Evolutionary conservation across 1,140 invertebrate genomes (phyloP).

Genomic region (Psix sp.): DNA sequence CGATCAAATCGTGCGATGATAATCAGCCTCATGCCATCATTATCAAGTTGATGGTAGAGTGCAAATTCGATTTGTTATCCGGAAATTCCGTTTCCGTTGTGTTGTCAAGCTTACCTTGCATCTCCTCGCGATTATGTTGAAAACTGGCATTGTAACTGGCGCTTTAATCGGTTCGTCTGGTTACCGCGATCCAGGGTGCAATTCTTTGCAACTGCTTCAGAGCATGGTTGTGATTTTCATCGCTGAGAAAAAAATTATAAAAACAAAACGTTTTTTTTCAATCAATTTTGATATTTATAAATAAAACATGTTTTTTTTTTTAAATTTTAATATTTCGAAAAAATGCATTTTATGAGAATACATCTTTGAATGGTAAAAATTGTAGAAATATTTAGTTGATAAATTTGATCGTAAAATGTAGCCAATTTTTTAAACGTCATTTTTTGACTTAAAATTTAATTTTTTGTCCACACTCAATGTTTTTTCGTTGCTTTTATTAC

Average conservation of each 20-base stretch:
- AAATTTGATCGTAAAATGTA: too few relatives aligned
- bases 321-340: too few relatives aligned
- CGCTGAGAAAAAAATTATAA: constrained; percentile 24
- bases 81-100: constrained; percentile 56
- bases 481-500: too few relatives aligned
- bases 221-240: constrained; percentile 37
- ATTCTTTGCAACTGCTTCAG: constrained; percentile 25
- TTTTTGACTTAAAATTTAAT: too few relatives aligned
- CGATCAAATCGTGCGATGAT: constrained; percentile 51
- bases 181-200: constrained; percentile 36
- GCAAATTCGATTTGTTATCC: constrained; percentile 59
- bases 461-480: too few relatives aligned
- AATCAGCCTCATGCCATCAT: constrained; percentile 48
- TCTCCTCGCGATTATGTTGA: constrained; percentile 78
- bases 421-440: too few relatives aligned
- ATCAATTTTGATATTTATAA: background rate
- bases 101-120: constrained; percentile 75
- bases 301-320: background rate
- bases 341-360: too few relatives aligned
- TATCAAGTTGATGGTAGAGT: constrained; percentile 48
- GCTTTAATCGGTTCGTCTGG: constrained; percentile 38
- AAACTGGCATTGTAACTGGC: constrained; percentile 75
- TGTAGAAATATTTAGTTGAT: too few relatives aligned
- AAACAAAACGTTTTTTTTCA: constrained; percentile 8
- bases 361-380: too few relatives aligned